Conservation (phyloP, 2,113 vertebrate genomes). For the Neotragus moschatus region DNA sequence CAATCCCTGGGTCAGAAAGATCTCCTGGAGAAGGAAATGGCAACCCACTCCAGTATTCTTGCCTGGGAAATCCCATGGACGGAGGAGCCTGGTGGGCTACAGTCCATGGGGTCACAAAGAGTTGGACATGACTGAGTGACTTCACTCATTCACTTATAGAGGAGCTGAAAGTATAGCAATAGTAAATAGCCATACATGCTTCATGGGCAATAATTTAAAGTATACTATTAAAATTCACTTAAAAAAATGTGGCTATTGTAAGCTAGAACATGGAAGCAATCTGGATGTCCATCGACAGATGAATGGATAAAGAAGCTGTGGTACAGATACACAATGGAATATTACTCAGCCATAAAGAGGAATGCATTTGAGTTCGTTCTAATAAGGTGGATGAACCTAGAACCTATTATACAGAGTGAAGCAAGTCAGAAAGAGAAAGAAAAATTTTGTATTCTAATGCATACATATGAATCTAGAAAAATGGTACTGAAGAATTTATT, state of each 20-base stretch:
- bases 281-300: not conserved
- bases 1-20: not conserved
- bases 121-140: not conserved
- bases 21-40: not conserved
- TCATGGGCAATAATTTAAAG: not conserved
- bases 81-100: not conserved
- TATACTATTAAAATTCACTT: not conserved
- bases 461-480: not conserved
- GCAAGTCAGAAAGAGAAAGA: not conserved
- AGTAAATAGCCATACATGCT: not conserved
- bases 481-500: not conserved
- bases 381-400: not conserved
- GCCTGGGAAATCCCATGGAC: not conserved
- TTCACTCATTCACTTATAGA: not conserved
- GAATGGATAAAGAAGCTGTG: not conserved
- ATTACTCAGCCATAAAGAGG: not conserved
- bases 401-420: not conserved
- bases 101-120: not conserved
- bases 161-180: not conserved
- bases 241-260: not conserved
- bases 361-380: not conserved
- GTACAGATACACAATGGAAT: not conserved
- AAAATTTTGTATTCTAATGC: accelerated
- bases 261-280: not conserved
- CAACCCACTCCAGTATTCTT: not conserved